phyloP scores from a whole-genome alignment of 2,797 vertebrate genomes.

The Psittacula derbiana region DNA sequence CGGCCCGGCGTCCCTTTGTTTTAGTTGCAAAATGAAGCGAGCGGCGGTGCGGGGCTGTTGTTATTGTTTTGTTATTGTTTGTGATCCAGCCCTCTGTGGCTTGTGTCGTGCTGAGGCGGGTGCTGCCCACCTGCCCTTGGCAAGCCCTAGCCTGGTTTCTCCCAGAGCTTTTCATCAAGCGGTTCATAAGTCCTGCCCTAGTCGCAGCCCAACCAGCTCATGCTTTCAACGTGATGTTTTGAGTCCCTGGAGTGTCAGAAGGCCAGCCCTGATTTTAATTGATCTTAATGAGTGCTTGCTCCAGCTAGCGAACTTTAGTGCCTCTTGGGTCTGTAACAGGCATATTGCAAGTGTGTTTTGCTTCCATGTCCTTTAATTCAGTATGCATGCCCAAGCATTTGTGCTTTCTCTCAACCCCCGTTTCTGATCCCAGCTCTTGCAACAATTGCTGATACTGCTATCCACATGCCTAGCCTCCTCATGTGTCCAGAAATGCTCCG shows the following conservation, averaged over 20 bases:
- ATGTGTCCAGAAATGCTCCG: fast-evolving
- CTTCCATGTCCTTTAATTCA: neutral
- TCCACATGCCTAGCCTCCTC: fast-evolving
- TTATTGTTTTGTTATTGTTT: fast-evolving
- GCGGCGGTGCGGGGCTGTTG: neutral
- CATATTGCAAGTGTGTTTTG: neutral
- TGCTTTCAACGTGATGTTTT: neutral
- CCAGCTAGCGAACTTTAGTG: fast-evolving
- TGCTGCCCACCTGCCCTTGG: fast-evolving
- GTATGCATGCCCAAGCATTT: fast-evolving
- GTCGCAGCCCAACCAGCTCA: fast-evolving
- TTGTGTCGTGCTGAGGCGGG: neutral
- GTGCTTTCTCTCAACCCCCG: neutral
- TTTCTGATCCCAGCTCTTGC: neutral
- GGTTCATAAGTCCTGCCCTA: fast-evolving
- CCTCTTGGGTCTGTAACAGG: neutral
- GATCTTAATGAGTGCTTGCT: neutral
- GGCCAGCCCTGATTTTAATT: neutral
- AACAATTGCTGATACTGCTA: fast-evolving
- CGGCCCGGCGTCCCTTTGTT: neutral
- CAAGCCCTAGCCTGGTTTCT: neutral
- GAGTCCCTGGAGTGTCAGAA: neutral
- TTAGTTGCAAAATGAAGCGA: too few relatives aligned
- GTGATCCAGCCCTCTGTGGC: neutral
- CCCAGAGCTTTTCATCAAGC: neutral